phyloP scores from a whole-genome alignment of 1,140 invertebrate species.

The Melipona quadrifasciata region DNA sequence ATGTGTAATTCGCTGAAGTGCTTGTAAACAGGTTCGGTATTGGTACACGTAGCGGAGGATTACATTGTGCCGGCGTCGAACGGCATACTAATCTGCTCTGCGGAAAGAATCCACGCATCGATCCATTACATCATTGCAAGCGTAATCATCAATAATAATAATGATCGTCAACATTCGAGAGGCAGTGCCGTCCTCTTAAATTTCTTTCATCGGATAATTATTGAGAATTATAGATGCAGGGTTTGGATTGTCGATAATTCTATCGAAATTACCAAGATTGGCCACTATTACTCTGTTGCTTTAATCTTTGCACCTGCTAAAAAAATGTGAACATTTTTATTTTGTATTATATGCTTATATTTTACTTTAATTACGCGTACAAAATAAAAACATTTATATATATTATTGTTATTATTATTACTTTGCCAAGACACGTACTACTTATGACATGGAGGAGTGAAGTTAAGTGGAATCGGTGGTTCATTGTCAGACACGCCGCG shows the following conservation, averaged over 20 bases:
- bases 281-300: too few species aligned
- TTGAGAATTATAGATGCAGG: background rate
- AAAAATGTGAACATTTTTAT: too few species aligned
- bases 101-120: conserved; percentile 15
- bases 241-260: too few species aligned
- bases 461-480: background rate
- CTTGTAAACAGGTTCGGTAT: background rate
- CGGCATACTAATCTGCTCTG: conserved; percentile 35
- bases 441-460: background rate
- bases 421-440: too few species aligned
- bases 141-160: background rate
- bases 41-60: conserved; percentile 8
- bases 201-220: background rate
- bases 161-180: background rate
- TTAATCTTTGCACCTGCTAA: too few species aligned
- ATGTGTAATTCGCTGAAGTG: background rate
- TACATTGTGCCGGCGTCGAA: conserved; percentile 1
- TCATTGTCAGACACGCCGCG: background rate
- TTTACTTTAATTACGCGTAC: too few species aligned
- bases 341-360: too few species aligned
- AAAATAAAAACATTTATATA: too few species aligned
- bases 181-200: background rate
- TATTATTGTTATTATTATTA: too few species aligned
- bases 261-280: too few species aligned
- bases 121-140: background rate